Evolutionary conservation across 2,888 invertebrate species (phyloP).

Genomic region (Acronicta leporina): DNA sequence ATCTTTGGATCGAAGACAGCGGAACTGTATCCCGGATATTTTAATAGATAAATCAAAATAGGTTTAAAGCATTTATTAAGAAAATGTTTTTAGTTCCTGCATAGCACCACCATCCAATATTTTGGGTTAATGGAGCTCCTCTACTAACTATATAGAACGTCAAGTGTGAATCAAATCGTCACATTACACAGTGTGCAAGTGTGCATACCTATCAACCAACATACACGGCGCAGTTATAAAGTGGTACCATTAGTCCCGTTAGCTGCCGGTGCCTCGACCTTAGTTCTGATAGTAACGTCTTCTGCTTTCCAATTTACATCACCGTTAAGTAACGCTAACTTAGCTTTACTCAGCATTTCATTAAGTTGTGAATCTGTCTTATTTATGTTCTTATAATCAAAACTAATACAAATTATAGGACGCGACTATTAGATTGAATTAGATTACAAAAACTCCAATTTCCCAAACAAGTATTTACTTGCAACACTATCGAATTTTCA

Average conservation of each 20-base stretch:
- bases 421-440: too few relatives aligned
- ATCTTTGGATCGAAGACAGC: too few relatives aligned
- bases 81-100: constrained; percentile 6
- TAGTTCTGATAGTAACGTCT: constrained; percentile 42
- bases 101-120: neutral
- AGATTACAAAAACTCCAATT: constrained; percentile 11
- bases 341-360: constrained; percentile 25
- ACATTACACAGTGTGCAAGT: neutral
- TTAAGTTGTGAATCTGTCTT: constrained; percentile 17
- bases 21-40: too few relatives aligned
- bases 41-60: neutral
- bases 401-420: neutral
- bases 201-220: too few relatives aligned
- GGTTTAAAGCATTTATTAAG: too few relatives aligned
- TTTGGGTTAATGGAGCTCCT: too few relatives aligned
- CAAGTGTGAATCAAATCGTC: too few relatives aligned
- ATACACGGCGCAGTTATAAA: constrained; percentile 9
- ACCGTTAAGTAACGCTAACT: constrained; percentile 42
- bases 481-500: neutral
- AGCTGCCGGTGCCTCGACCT: constrained; percentile 22
- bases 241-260: constrained; percentile 36
- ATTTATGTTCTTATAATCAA: constrained; percentile 29
- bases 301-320: constrained; percentile 61
- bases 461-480: constrained; percentile 2
- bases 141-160: too few relatives aligned